A percentile compares a stretch with the other conserved stretches of the same genome.
Conservation (phyloP, 30 jellyfish, hydroid and myxozoan genomes). For the Hydra vulgaris region DNA sequence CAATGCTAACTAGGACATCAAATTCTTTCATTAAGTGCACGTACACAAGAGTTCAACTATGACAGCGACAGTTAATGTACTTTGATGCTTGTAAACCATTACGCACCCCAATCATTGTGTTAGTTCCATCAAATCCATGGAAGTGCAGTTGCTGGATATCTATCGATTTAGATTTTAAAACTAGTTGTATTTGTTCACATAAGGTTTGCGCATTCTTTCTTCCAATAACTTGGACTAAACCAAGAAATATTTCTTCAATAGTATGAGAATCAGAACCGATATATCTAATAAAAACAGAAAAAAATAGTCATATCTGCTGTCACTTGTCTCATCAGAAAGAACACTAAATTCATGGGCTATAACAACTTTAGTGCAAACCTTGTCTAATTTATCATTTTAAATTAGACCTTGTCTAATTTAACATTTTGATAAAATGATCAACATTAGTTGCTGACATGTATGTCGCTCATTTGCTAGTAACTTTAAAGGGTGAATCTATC, state of each 20-base stretch:
- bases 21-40: too few relatives aligned
- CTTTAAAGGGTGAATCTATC: not conserved
- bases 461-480: slow-evolving; percentile 1
- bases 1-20: too few relatives aligned
- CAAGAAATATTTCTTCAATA: too few relatives aligned
- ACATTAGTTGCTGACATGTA: slow-evolving; percentile 13
- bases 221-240: too few relatives aligned
- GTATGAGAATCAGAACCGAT: too few relatives aligned
- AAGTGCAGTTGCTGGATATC: too few relatives aligned
- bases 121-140: too few relatives aligned
- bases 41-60: slow-evolving; percentile 4
- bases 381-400: too few relatives aligned
- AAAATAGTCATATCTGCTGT: not conserved
- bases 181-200: not conserved
- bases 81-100: slow-evolving; percentile 19
- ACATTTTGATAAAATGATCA: slow-evolving; percentile 12
- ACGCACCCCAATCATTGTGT: too few relatives aligned
- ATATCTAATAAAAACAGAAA: not conserved
- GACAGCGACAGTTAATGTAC: slow-evolving; percentile 14
- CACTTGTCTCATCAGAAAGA: slow-evolving; percentile 21
- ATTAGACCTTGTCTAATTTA: slow-evolving; percentile 10
- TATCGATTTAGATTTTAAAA: not conserved
- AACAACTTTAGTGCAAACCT: not conserved
- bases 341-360: slow-evolving; percentile 8
- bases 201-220: slow-evolving; percentile 10